Percentiles rank a stretch among this genome's conserved stretches.
Evolutionary conservation across 2,888 invertebrate genomes (phyloP).

Genomic region (Lysandra coridon): DNA sequence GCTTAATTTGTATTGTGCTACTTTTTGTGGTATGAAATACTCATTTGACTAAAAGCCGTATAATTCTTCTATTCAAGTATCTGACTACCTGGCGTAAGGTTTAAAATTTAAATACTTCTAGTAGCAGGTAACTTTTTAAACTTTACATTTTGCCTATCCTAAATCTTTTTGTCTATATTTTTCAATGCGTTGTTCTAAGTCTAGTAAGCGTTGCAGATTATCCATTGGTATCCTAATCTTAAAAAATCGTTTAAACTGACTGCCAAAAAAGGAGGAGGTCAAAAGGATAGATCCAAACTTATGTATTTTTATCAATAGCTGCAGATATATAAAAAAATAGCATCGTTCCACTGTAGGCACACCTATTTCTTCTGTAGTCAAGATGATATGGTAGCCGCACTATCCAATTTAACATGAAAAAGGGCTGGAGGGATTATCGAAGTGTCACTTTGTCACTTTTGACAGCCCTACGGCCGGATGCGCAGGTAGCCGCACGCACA

Average conservation of each 20-base stretch:
- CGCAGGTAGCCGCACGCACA: slow-evolving; percentile 75
- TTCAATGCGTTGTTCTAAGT: background rate
- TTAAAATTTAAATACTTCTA: background rate
- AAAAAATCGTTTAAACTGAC: too few species aligned
- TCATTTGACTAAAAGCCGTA: slow-evolving; percentile 8
- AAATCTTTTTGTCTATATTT: background rate
- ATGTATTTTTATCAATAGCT: too few species aligned
- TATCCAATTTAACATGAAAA: slow-evolving; percentile 15
- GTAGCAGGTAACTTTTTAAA: background rate
- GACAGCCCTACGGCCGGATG: slow-evolving; percentile 45
- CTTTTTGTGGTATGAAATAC: background rate
- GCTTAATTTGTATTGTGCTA: background rate
- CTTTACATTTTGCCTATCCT: background rate
- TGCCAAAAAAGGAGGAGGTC: background rate
- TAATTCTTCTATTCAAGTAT: background rate
- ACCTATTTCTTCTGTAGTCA: too few species aligned
- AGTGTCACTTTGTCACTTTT: slow-evolving; percentile 30
- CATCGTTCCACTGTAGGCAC: too few species aligned
- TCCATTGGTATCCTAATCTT: background rate
- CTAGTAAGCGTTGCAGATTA: background rate
- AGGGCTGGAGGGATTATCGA: slow-evolving; percentile 10
- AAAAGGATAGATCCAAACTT: too few species aligned
- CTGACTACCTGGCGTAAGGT: background rate
- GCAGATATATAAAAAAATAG: too few species aligned
- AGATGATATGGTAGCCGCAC: background rate